Evolutionary conservation across 2,888 invertebrate genomes (phyloP).

Genomic region (Actias luna): DNA sequence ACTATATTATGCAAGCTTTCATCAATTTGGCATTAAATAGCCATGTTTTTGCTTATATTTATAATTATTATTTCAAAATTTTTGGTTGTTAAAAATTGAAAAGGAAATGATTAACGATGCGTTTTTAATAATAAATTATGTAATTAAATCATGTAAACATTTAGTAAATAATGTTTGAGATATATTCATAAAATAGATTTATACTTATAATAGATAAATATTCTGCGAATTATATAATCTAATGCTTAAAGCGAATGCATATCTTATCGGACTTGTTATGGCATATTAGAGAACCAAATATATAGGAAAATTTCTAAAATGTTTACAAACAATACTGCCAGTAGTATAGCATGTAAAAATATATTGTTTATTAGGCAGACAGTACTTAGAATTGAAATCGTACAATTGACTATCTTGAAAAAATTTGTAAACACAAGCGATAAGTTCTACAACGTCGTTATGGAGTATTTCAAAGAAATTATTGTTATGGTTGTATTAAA

Average conservation of each 20-base stretch:
- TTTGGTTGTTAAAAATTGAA: no score
- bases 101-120: no score
- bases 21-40: no score
- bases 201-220: not conserved
- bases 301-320: constrained; percentile 1
- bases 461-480: not conserved
- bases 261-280: not conserved
- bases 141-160: no score
- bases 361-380: not conserved
- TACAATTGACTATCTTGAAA: constrained; percentile 26
- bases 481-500: no score
- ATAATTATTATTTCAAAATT: no score
- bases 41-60: no score
- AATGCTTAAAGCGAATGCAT: not conserved
- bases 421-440: not conserved
- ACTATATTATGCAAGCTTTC: no score
- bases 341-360: constrained; percentile 5
- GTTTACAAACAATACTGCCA: constrained; percentile 5
- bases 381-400: constrained; percentile 30
- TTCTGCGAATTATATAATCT: constrained; percentile 1
- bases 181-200: not conserved
- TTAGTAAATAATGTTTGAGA: not conserved
- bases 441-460: not conserved
- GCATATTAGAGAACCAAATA: not conserved
- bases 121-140: no score